Conservation (phyloP, 2,113 vertebrate genomes). For the Xiphophorus maculatus region DNA sequence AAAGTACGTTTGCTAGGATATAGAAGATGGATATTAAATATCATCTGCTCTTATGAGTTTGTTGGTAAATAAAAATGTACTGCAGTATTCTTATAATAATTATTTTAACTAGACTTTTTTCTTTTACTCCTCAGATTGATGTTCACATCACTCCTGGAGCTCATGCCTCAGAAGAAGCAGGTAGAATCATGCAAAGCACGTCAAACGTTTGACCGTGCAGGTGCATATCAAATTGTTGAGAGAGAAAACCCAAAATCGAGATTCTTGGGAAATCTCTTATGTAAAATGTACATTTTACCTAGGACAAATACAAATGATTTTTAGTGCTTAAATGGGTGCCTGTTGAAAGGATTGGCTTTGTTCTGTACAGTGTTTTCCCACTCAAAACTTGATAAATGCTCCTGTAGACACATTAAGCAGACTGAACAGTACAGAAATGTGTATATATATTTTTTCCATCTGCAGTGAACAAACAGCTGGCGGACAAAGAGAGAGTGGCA, state of each 20-base stretch:
- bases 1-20: conserved; percentile 79
- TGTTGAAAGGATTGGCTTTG: too few relatives aligned
- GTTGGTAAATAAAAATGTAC: neutral
- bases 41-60: neutral
- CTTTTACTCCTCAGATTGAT: conserved; percentile 85
- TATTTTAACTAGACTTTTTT: neutral
- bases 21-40: neutral
- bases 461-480: conserved; percentile 97
- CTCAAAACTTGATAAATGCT: too few relatives aligned
- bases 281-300: too few relatives aligned
- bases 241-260: too few relatives aligned
- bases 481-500: conserved; percentile 96
- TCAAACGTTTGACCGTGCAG: neutral
- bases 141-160: conserved; percentile 94
- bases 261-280: too few relatives aligned
- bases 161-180: conserved; percentile 94
- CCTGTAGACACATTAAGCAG: neutral
- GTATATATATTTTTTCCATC: neutral
- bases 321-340: too few relatives aligned
- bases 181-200: conserved; percentile 14
- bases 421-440: neutral
- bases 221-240: neutral
- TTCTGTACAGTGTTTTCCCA: too few relatives aligned
- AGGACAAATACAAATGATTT: too few relatives aligned
- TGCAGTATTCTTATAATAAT: neutral